Evolutionary conservation across 2,888 invertebrate species (phyloP), one percentile per base, ranked within the genome.

Genomic region (Hecatera dysodea): DNA sequence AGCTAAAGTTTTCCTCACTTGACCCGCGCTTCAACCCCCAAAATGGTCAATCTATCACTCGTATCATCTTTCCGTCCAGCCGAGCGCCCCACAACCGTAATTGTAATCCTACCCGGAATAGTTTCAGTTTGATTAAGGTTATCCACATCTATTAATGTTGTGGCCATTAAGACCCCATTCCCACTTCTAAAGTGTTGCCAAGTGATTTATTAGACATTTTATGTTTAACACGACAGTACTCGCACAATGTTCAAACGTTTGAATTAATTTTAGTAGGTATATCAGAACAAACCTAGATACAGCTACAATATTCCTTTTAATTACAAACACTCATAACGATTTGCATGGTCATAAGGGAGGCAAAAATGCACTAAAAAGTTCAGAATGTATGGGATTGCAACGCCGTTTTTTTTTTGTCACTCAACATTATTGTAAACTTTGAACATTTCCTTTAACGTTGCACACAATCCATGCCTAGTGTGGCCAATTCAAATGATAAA

Each of bases 191-290:
- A 81, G 66, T 70, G 71, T 70, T 52, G 19, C 67, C 56, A 72
- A 66, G 60, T 84, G 79, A 82, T 84, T 74, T 82, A 82, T 78
- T 55, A 60, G 59, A 71, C 79, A 67, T 61, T 70, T 72, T 64
- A 81, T 65, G 67, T 72, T 84, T 78, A 66, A 61, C 63, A 60
- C 64, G 52, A 60, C 62, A 48, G 39, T 42, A 61, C 27, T 52
- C 48, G 42, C 64, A 50, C 57, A 22, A 53, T 68, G 61, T 61
- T 78, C 66, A 72, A 29, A 39, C 65, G 48, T 70, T 74, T 63
- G 66, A 63, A 80, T 79, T 71, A 80, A 82, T 82, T 71, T 9
- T 71, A 82, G 60, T 68, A 48, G 79, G 60, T 68, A 48, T 33
- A 42, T 36, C 12, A 65, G 61, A 50, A 62, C 29, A 59, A 67